These are phyloP conservation scores for Leptura quadrifasciata DNA, from an alignment of 2,888 invertebrate genomes.

Conservation along the genomic window DNA sequence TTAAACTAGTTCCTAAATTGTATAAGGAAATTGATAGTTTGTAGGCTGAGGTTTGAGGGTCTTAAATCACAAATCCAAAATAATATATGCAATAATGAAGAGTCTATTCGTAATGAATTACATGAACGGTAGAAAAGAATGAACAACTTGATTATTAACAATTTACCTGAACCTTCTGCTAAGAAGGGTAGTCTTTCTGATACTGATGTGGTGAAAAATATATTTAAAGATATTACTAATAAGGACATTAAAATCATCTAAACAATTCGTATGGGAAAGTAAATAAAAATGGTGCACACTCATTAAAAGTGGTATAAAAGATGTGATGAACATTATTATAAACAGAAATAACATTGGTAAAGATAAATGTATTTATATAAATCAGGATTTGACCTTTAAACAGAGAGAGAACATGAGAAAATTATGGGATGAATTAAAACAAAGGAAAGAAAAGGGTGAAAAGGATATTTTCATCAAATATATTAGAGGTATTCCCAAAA, in stretches of 20 bases:
- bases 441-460: too few relatives aligned
- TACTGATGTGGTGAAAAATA: not conserved
- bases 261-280: too few relatives aligned
- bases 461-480: too few relatives aligned
- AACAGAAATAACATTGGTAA: too few relatives aligned
- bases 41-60: not conserved
- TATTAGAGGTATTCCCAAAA: too few relatives aligned
- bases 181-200: not conserved
- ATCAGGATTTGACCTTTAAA: too few relatives aligned
- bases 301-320: too few relatives aligned
- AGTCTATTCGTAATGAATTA: not conserved
- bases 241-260: not conserved
- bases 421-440: too few relatives aligned
- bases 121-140: not conserved
- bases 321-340: too few relatives aligned
- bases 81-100: not conserved
- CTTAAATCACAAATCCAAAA: not conserved
- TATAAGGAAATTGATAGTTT: conserved; percentile 8
- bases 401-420: too few relatives aligned
- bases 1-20: conserved; percentile 12
- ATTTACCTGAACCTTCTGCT: not conserved
- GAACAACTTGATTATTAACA: not conserved
- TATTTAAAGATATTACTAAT: not conserved
- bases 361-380: too few relatives aligned
- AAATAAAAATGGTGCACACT: too few relatives aligned